These are phyloP conservation scores for Epizoanthus rinbou DNA, from an alignment of 92 coral and sea anemone genomes.

Conservation along the genomic window DNA sequence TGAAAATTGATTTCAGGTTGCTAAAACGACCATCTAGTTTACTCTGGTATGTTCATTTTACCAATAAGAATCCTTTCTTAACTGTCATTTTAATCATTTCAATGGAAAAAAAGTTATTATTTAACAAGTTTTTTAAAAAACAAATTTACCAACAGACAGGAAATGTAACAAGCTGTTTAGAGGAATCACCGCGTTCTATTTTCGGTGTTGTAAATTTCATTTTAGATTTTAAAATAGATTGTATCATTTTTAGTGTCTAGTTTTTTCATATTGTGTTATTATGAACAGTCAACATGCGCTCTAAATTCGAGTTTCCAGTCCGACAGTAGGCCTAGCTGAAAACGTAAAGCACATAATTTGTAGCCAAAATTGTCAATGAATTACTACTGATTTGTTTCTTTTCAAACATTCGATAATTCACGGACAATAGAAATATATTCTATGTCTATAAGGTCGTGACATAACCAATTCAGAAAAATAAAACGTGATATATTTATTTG, in stretches of 20 bases:
- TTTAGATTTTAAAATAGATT: neutral
- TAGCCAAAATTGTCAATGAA: neutral
- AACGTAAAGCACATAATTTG: neutral
- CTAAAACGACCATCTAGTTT: slow-evolving; percentile 29
- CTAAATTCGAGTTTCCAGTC: neutral
- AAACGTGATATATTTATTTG: no score
- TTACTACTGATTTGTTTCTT: neutral
- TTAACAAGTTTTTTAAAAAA: no score
- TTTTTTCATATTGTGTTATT: neutral
- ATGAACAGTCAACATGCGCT: neutral
- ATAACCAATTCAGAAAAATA: no score
- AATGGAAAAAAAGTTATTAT: no score
- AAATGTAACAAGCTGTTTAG: neutral
- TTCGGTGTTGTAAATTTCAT: no score
- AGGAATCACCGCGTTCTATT: neutral
- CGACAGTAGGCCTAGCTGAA: neutral
- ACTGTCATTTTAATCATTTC: no score
- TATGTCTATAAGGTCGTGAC: no score
- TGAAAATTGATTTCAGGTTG: neutral
- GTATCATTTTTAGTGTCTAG: neutral
- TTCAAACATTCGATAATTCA: neutral
- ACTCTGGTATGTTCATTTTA: slow-evolving; percentile 20
- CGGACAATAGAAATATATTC: neutral
- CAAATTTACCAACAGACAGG: neutral
- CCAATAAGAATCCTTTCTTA: neutral